phyloP scores from a whole-genome alignment of 2,113 vertebrate species.

The Campylomormyrus numenius region DNA sequence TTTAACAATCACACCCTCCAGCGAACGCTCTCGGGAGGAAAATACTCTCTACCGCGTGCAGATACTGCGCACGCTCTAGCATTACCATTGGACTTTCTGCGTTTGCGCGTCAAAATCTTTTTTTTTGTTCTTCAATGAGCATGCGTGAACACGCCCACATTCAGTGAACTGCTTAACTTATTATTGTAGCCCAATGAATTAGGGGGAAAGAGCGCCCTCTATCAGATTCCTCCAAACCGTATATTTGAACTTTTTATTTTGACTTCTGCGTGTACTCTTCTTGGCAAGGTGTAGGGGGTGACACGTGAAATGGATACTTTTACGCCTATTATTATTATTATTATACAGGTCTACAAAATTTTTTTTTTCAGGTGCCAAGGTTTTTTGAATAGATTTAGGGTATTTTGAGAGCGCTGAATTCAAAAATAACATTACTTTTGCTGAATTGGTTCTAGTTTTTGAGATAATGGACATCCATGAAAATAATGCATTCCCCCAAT shows the following conservation, averaged over 20 bases:
- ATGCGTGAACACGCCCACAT: conserved; percentile 17
- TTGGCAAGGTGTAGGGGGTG: neutral
- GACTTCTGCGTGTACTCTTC: neutral
- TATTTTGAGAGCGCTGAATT: neutral
- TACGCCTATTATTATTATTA: neutral
- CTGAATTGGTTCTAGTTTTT: too few relatives aligned
- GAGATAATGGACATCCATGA: too few relatives aligned
- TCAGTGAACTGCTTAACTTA: neutral
- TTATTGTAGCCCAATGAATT: neutral
- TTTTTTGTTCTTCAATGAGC: neutral
- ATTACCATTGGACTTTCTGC: neutral
- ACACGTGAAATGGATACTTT: neutral
- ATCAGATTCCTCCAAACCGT: neutral
- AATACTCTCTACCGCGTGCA: neutral
- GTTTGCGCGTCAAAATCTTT: neutral
- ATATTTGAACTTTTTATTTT: neutral
- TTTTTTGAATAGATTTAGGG: too few relatives aligned
- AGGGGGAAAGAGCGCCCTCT: conserved; percentile 14
- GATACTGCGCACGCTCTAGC: conserved; percentile 16
- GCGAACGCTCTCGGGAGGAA: neutral
- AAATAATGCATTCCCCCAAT: too few relatives aligned
- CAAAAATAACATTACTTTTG: too few relatives aligned
- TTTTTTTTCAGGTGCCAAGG: too few relatives aligned
- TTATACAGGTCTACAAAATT: too few relatives aligned
- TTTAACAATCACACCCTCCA: neutral